A percentile compares a stretch with the other conserved stretches of the same genome.
Conservation (phyloP, 2,113 vertebrate species). For the Strigops habroptila region DNA sequence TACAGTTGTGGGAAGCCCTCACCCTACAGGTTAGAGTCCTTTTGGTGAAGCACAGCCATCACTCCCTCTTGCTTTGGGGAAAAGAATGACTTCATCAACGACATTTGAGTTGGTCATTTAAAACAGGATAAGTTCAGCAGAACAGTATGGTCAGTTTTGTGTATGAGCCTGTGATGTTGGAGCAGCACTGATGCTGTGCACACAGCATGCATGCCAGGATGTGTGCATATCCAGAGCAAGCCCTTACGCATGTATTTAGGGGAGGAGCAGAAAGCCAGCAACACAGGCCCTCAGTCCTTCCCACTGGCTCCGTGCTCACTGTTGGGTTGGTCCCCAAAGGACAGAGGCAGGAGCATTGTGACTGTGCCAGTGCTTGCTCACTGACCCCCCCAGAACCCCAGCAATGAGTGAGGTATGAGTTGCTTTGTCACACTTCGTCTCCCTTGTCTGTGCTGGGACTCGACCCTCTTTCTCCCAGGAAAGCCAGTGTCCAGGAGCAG, state of each 20-base stretch:
- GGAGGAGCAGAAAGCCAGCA: neutral
- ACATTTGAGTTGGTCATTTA: neutral
- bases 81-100: neutral
- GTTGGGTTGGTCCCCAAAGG: rapidly evolving
- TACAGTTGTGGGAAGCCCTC: neutral
- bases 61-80: neutral
- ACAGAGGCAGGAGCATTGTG: neutral
- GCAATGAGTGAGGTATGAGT: neutral
- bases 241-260: neutral
- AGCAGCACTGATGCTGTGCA: neutral
- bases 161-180: neutral
- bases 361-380: neutral
- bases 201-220: rapidly evolving
- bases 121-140: neutral
- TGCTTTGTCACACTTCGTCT: neutral
- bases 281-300: neutral
- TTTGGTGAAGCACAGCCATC: neutral
- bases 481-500: neutral
- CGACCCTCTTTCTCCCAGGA: neutral
- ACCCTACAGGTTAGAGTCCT: neutral
- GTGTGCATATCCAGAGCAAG: neutral
- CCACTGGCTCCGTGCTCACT: neutral
- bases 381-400: neutral
- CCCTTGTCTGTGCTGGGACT: neutral
- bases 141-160: neutral